Percentiles rank a stretch among this genome's conserved stretches.
Evolutionary conservation across 2,797 vertebrate species (phyloP).

Genomic region (Anguilla marmorata): DNA sequence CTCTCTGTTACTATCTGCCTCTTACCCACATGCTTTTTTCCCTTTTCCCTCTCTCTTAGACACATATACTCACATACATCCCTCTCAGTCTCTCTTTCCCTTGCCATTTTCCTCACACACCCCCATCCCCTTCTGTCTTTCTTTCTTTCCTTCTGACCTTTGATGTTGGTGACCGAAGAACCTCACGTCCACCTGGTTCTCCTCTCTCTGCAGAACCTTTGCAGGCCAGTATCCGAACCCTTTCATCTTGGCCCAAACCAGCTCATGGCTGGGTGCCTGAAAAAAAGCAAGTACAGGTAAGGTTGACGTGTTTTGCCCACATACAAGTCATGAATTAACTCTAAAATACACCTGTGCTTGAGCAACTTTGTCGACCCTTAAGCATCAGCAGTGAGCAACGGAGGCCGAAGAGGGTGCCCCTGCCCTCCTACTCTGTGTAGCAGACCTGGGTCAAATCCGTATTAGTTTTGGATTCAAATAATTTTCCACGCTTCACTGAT

Average conservation of each 20-base stretch:
- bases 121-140: not conserved
- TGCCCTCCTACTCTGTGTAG: too few relatives aligned
- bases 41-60: not conserved
- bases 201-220: conserved; percentile 95
- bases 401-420: not conserved
- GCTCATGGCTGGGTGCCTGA: conserved; percentile 91
- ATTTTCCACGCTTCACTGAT: too few relatives aligned
- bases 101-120: too few relatives aligned
- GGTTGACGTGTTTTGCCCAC: not conserved
- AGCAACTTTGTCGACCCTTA: not conserved
- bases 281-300: not conserved
- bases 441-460: too few relatives aligned
- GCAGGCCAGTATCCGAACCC: conserved; percentile 99
- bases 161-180: conserved; percentile 98
- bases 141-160: conserved; percentile 68
- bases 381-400: not conserved
- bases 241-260: conserved; percentile 99
- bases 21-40: not conserved
- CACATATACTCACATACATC: too few relatives aligned
- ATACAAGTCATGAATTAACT: not conserved
- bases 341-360: not conserved
- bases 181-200: conserved; percentile 96
- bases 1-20: not conserved
- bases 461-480: too few relatives aligned
- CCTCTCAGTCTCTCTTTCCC: too few relatives aligned